Percentiles rank a stretch among this genome's conserved stretches.
These are phyloP conservation scores for Mohoua ochrocephala DNA, from an alignment of 2,113 vertebrate genomes.

Conservation along the genomic window DNA sequence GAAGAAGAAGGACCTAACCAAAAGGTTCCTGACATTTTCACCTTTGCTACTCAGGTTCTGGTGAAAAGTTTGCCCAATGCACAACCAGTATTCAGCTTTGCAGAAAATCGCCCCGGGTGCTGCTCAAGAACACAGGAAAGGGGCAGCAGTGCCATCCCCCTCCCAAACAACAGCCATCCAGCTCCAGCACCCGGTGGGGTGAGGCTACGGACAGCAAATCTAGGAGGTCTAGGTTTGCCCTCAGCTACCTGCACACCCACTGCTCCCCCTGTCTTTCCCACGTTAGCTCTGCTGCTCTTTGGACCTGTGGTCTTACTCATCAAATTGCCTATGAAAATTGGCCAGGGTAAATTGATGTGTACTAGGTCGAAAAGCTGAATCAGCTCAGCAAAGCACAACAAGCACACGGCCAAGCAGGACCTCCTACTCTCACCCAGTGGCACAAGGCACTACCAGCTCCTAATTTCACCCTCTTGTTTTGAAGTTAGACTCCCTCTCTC, in stretches of 20 bases:
- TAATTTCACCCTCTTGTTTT: background rate
- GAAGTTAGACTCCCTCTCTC: background rate
- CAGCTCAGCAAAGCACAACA: background rate
- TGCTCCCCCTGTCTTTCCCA: background rate
- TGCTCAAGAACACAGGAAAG: background rate
- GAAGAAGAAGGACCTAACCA: background rate
- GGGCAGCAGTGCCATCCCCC: fast-evolving
- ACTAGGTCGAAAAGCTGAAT: background rate
- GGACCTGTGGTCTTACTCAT: background rate
- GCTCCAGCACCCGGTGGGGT: background rate
- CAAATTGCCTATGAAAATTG: background rate
- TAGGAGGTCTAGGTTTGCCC: background rate
- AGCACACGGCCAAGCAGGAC: background rate
- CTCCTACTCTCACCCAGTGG: background rate
- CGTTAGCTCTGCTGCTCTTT: background rate
- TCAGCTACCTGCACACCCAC: background rate
- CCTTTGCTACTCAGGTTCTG: background rate
- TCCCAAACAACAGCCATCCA: background rate
- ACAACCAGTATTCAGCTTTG: background rate
- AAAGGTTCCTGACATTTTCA: background rate
- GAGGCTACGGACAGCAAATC: fast-evolving
- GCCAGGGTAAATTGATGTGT: background rate
- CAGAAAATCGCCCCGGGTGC: fast-evolving
- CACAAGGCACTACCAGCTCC: background rate
- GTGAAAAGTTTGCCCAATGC: background rate